Conservation (phyloP, 2,113 vertebrate genomes). For the Tenrec ecaudatus region DNA sequence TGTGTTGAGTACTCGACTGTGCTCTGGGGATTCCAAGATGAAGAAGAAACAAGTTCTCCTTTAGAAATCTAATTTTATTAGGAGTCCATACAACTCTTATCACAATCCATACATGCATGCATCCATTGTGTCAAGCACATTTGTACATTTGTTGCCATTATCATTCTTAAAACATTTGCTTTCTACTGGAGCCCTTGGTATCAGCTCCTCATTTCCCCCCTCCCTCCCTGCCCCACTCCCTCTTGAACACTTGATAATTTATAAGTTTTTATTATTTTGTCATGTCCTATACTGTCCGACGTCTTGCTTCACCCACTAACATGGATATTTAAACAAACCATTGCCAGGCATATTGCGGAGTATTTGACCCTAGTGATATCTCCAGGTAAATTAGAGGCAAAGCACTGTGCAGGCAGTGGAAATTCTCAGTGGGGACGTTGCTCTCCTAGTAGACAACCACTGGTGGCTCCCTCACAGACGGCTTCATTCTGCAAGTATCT, state of each 20-base stretch:
- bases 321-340: not conserved
- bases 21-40: not conserved
- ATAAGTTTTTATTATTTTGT: too few species aligned
- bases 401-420: not conserved
- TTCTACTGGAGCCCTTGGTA: too few species aligned
- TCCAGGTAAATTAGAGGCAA: not conserved
- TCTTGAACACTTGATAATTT: too few species aligned
- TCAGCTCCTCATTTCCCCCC: too few species aligned
- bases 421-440: not conserved
- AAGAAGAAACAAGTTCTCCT: conserved; percentile 1
- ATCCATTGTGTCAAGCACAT: too few species aligned
- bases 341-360: not conserved
- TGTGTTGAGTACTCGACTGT: not conserved
- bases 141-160: too few species aligned
- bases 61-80: not conserved
- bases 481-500: not conserved
- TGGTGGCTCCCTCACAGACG: not conserved
- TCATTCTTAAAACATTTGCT: too few species aligned
- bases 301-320: too few species aligned
- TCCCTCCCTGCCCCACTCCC: too few species aligned
- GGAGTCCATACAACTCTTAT: too few species aligned
- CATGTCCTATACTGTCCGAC: too few species aligned
- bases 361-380: not conserved
- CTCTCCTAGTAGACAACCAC: not conserved
- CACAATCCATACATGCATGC: too few species aligned